Base-by-base conservation (phyloP, 2,113 vertebrate genomes). In the Equus quagga region DNA sequence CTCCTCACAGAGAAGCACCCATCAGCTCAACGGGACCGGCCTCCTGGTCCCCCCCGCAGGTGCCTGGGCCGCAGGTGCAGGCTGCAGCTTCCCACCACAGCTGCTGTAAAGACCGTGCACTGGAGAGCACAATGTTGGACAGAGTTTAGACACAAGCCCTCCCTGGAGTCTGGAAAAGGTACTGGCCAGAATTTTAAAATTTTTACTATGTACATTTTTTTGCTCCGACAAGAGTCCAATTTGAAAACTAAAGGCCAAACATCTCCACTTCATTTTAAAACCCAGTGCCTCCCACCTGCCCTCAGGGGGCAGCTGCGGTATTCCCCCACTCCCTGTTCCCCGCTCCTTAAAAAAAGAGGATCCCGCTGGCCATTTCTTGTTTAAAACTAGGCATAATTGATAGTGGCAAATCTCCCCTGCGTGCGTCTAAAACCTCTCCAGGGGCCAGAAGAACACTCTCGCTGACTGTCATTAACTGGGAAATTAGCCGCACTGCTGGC, bases 381-480 rank as follows among this genome's bases (percentile, higher is more conserved):
- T 98, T 98, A 98, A 98, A 98, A 98, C 94, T 92, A 97, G 96
- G 94, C 97, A 86, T 98, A 98, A 98, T 94, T 98, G 98, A 98
- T 96, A 94, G 98, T 93, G 92, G 98, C 98, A 98, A 98, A 97
- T 97, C 98, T 96, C 96, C 95, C 96, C 98, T 85, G 98, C 98
- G 98, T 96, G 94, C 79, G 94, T 79, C 96, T 97, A 96, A 97
- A 97, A 96, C 79, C 98, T 98, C 98, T 98, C 98, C 97, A 95
- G 98, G 98, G 98, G 97, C 98, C 97, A 94, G 97, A 97, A 94
- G 97, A 95, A 97, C 94, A 93, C 96, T 96, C 97, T 85, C 93
- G 62, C 46, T 79, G 97, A 96, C 98, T 97, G 98, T 96, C 98
- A 98, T 98, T 98, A 98, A 98, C 98, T 97, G 94, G 97, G 96